A percentile compares a stretch with the other conserved stretches of the same genome.
Evolutionary conservation across 2,113 vertebrate genomes (phyloP).

Genomic region (Toxotes chatareus): DNA sequence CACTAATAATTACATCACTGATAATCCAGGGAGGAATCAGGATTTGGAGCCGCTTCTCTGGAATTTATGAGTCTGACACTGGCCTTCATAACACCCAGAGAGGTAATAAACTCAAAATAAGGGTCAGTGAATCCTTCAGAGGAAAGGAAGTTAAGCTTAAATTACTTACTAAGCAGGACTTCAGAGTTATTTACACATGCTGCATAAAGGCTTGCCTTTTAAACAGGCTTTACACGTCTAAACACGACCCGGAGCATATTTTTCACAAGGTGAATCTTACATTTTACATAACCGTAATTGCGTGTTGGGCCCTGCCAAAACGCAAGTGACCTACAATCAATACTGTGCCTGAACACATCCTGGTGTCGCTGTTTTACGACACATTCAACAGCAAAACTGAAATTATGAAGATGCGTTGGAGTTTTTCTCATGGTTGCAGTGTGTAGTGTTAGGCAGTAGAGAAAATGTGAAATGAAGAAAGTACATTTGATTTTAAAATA

Average conservation of each 20-base stretch:
- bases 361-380: no score
- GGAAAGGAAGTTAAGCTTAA: not conserved
- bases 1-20: not conserved
- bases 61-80: not conserved
- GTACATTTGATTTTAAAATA: not conserved
- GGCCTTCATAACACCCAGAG: not conserved
- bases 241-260: not conserved
- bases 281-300: not conserved
- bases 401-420: no score
- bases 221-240: not conserved
- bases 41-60: not conserved
- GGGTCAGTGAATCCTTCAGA: not conserved
- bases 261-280: not conserved
- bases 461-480: not conserved
- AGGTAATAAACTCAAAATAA: not conserved
- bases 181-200: not conserved
- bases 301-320: not conserved
- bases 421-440: no score
- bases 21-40: not conserved
- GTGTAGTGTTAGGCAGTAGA: not conserved
- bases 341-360: no score
- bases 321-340: no score
- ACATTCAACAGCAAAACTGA: no score
- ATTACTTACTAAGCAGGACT: no score
- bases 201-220: not conserved